Base-by-base conservation (phyloP, 2,797 vertebrate species). In the Sciaenops ocellatus region DNA sequence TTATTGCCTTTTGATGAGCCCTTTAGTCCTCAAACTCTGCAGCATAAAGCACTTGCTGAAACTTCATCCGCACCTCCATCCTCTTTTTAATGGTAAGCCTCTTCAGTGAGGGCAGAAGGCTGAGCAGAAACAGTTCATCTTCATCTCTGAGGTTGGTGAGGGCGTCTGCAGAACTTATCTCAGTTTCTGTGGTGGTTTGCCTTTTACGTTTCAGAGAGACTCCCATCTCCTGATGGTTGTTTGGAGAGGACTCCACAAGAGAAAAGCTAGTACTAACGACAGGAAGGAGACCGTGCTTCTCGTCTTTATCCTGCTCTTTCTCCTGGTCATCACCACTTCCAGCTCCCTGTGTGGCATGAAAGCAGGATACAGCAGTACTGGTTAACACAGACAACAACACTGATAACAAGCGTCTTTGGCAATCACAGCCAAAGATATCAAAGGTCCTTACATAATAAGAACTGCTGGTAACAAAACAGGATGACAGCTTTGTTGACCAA, bases 1-100 rank as follows among this genome's bases (percentile, higher is more conserved):
- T 54, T 47, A 46, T 9, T 50, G 13, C 22, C 34, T 61, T 57
- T 28, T 3, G 34, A 44, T 26, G n/a, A 62, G 15, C 16, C 47
- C 6, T 76, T 86, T n/a, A 90, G 69, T 87, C 86, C 48, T 92
- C 88, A 82, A 93, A 93, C 80, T 93, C 92, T 61, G 92, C 90
- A 69, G 83, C 75, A 78, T 92, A 93, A 73, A 93, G 87, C 56
- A 92, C 89, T 79, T 93, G 89, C 79, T 93, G 92, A 73, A 93
- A 93, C 54, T 89, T 93, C 89, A 93, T 89, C 46, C 91, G 83
- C 66, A 93, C 91, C 72, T 91, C 92, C 87, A 91, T 90, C 12
- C 89, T 79, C 64, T 87, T 91, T 78, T 91, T 92, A 26, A 84
- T 90, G 63, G 80, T 88, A 0, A 93, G 90, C 41, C 92, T 89